Evolutionary conservation across 2,888 invertebrate genomes (phyloP).

Genomic region (Metalampra italica): DNA sequence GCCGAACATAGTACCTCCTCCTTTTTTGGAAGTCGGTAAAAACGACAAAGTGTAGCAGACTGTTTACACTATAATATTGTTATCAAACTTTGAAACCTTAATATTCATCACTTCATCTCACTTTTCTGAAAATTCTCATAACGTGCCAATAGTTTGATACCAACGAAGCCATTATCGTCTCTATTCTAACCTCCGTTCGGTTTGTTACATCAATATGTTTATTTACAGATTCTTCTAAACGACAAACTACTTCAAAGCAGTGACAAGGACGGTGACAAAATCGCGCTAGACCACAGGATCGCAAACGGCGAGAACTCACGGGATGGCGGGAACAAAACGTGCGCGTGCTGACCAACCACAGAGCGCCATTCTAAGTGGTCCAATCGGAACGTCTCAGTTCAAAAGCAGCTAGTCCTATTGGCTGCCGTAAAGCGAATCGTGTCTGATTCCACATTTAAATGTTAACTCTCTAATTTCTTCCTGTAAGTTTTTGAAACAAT

Average conservation of each 20-base stretch:
- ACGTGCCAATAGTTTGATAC: too few relatives aligned
- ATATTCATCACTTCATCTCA: too few relatives aligned
- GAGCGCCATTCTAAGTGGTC: slow-evolving; percentile 23
- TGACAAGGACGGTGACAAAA: slow-evolving; percentile 83
- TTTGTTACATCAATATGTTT: not conserved
- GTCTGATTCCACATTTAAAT: slow-evolving; percentile 13
- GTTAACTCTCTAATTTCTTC: slow-evolving; percentile 14
- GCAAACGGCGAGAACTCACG: slow-evolving; percentile 68
- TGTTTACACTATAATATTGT: too few relatives aligned
- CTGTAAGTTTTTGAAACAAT: not conserved
- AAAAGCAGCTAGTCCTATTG: slow-evolving; percentile 12
- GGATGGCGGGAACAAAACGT: slow-evolving; percentile 67
- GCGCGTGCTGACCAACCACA: slow-evolving; percentile 78
- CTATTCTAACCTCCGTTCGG: too few relatives aligned
- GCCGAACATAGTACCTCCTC: too few relatives aligned
- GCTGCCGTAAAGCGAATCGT: slow-evolving; percentile 16
- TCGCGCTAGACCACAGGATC: slow-evolving; percentile 80
- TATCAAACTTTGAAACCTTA: too few relatives aligned
- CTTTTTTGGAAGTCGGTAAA: too few relatives aligned
- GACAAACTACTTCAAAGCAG: slow-evolving; percentile 85
- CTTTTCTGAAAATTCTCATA: too few relatives aligned
- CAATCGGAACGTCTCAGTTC: slow-evolving; percentile 26
- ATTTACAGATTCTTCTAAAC: slow-evolving; percentile 85
- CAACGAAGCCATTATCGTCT: too few relatives aligned
- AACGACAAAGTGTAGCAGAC: too few relatives aligned